These are phyloP conservation scores for Tursiops truncatus DNA, from an alignment of 2,113 vertebrate genomes.

Conservation along the genomic window DNA sequence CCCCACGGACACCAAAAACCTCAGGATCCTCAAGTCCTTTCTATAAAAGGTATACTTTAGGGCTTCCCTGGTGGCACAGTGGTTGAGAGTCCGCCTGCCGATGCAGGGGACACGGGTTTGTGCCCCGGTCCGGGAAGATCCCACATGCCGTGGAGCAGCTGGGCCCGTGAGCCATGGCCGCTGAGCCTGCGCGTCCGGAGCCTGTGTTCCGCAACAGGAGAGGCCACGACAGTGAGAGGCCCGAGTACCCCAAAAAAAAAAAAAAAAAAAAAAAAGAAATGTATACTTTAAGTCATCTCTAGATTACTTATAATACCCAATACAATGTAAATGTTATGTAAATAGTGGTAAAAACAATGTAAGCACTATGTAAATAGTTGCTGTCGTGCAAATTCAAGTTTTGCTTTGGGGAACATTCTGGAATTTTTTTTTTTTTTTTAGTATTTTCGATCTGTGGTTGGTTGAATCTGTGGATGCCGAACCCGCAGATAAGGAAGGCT, in stretches of 20 bases:
- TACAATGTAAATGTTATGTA: not conserved
- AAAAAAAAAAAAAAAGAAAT: no score
- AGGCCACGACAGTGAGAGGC: no score
- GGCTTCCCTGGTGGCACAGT: no score
- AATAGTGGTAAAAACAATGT: not conserved
- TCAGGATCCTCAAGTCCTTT: not conserved
- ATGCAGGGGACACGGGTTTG: no score
- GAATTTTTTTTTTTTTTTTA: not conserved
- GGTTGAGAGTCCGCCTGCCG: no score
- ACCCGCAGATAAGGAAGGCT: not conserved
- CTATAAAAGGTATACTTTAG: not conserved
- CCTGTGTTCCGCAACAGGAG: no score
- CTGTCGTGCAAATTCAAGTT: not conserved
- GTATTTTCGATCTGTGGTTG: not conserved
- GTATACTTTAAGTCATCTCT: no score
- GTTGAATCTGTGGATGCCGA: not conserved
- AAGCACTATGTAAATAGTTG: not conserved
- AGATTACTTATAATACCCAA: not conserved
- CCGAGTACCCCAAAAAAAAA: no score
- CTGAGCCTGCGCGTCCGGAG: no score
- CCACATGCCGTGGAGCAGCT: no score
- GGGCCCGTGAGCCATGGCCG: no score
- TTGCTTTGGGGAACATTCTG: not conserved
- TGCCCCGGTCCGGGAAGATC: no score
- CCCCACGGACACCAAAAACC: not conserved